Base-by-base conservation (phyloP, 2,888 invertebrate genomes). In the Agrenia bidenticulata region DNA sequence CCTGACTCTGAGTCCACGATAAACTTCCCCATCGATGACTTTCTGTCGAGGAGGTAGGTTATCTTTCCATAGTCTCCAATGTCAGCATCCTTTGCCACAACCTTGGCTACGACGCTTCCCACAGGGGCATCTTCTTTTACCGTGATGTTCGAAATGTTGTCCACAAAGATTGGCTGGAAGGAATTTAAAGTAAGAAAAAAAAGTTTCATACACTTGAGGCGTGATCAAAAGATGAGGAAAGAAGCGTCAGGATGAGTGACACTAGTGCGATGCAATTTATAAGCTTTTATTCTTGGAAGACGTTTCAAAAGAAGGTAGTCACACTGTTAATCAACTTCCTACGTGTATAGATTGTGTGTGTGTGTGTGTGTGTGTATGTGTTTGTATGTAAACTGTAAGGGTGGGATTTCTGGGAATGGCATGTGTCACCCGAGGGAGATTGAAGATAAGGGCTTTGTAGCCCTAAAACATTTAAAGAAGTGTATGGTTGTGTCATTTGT, bases 41-140 rank as follows among this genome's bases (percentile, higher is more conserved):
- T 86, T 62, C 90, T 84, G 79, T 94, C 94, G 66, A 94, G 84
- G 1, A 94, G 81, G 80, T 91, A 94, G 0, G 93, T 94, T 27
- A 94, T 85, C 2, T 90, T 90, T 0, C 95, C 95, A 79, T 85
- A 92, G 77, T 87, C 87, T 24, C 90, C 94, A 0, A 92, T 91
- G 80, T 96, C 96, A 64, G 85, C 84, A 79, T 96, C 96, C 1
- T 86, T 80, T 0, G 95, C 95, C 80, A 91, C 88, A 1, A 94
- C 87, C 85, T 88, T 88, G 0, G 89, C 89, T 0, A 96, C 87
- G 0, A 88, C 88, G 1, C 89, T 89, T 1, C 93, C 94, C 19
- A 87, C 84, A 2, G 85, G 85, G 77, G 92, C 89, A 79, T 93
- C 92, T 80, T 96, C 96, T 86, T 82, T 89, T 7, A 76, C 73